Evolutionary conservation across 2,113 vertebrate genomes (phyloP).

Genomic region (Plectropomus leopardus): DNA sequence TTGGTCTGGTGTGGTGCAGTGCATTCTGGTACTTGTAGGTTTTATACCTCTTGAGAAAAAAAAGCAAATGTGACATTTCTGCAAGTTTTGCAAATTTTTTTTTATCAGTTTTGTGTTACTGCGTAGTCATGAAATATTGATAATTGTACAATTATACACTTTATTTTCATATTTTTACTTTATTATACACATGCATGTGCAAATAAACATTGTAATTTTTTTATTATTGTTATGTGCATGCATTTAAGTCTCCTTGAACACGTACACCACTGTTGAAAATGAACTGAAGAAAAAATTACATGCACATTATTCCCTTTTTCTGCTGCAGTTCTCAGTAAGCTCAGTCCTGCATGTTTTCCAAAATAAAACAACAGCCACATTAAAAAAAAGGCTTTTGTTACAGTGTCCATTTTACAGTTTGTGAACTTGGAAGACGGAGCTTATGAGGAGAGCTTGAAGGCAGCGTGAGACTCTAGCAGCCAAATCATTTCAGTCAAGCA

Average conservation of each 20-base stretch:
- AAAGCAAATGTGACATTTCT: too few relatives aligned
- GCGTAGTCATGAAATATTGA: too few relatives aligned
- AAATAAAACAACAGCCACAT: constrained; percentile 31
- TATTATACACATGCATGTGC: not conserved
- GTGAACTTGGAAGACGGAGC: constrained; percentile 47
- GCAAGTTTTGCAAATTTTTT: too few relatives aligned
- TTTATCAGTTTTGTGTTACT: too few relatives aligned
- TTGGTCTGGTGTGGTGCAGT: too few relatives aligned
- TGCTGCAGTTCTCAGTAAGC: constrained; percentile 27
- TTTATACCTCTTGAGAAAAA: too few relatives aligned
- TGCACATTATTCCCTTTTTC: not conserved
- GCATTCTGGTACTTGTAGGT: too few relatives aligned
- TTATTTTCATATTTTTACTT: not conserved
- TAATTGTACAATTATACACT: not conserved
- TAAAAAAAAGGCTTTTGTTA: not conserved
- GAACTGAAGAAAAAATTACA: constrained; percentile 9
- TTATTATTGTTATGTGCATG: not conserved
- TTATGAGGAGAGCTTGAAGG: constrained; percentile 48
- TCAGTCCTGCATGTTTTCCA: constrained; percentile 12
- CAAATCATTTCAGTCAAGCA: constrained; percentile 46
- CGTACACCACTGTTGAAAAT: not conserved
- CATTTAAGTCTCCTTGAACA: not conserved
- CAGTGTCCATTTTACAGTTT: constrained; percentile 38
- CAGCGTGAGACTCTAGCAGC: constrained; percentile 42
- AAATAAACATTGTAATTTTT: not conserved